These are phyloP conservation scores for Pyrrhia umbra DNA, from an alignment of 2,888 invertebrate species.

Conservation along the genomic window DNA sequence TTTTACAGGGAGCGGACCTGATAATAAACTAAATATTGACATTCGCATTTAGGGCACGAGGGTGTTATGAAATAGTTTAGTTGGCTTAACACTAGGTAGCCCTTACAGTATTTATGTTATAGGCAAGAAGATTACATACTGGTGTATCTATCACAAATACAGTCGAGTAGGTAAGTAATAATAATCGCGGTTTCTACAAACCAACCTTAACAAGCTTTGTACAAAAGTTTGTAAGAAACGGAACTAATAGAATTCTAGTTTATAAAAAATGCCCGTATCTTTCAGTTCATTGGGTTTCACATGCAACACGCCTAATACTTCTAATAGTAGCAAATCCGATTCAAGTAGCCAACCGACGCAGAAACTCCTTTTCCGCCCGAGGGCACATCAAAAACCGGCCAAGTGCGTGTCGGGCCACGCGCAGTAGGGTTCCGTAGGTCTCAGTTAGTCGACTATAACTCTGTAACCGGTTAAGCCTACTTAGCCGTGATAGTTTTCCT, in stretches of 20 bases:
- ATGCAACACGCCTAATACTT: constrained; percentile 73
- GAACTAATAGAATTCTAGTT: constrained; percentile 45
- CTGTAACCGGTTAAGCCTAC: no score
- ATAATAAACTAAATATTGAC: no score
- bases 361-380: constrained; percentile 82
- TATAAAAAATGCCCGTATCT: constrained; percentile 61
- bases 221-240: constrained; percentile 48
- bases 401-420: no score
- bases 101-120: not conserved
- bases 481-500: no score
- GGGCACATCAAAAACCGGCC: constrained; percentile 73
- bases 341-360: constrained; percentile 79
- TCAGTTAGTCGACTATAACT: no score
- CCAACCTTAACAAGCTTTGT: constrained; percentile 17
- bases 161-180: constrained; percentile 17
- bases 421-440: no score
- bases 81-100: not conserved
- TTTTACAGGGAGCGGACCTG: no score
- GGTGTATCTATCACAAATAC: not conserved
- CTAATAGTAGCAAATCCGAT: constrained; percentile 86
- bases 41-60: no score
- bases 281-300: constrained; percentile 62
- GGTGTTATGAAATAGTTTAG: no score
- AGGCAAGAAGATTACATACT: not conserved
- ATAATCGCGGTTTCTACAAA: constrained; percentile 10